These are phyloP conservation scores for Seira sanloemensis DNA, from an alignment of 2,888 invertebrate genomes.

Conservation along the genomic window DNA sequence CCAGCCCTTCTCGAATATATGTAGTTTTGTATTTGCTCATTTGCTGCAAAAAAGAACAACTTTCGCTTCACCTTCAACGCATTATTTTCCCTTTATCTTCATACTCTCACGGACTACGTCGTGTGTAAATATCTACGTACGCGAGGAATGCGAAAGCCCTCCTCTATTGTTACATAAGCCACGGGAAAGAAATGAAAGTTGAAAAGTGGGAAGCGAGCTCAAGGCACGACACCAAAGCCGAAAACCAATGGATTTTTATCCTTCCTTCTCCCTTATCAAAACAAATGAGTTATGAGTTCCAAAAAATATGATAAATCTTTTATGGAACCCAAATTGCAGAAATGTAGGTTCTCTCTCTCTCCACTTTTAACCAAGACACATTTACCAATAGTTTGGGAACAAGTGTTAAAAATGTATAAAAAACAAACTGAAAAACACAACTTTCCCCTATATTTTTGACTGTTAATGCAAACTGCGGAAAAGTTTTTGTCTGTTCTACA, in stretches of 20 bases:
- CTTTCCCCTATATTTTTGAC: background rate
- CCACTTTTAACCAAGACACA: background rate
- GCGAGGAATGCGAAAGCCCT: too few species aligned
- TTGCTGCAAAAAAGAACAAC: too few species aligned
- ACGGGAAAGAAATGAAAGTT: background rate
- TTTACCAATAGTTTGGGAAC: background rate
- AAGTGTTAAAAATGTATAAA: slow-evolving; percentile 9
- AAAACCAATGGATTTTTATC: background rate
- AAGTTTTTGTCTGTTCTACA: background rate
- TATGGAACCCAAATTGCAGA: background rate
- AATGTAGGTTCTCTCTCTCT: background rate
- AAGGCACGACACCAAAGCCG: background rate
- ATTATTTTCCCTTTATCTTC: background rate
- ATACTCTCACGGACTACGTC: background rate
- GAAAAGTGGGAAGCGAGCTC: background rate
- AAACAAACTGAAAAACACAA: background rate
- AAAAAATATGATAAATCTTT: slow-evolving; percentile 16
- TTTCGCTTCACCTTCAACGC: background rate
- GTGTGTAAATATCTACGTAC: too few species aligned
- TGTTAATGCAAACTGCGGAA: background rate
- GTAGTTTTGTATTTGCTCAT: background rate
- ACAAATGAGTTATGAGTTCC: slow-evolving; percentile 6
- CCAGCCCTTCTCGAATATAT: background rate
- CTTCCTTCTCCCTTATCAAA: background rate
- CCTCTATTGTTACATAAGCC: too few species aligned